phyloP scores from a whole-genome alignment of 1,140 invertebrate genomes.

The Ectropis grisescens region DNA sequence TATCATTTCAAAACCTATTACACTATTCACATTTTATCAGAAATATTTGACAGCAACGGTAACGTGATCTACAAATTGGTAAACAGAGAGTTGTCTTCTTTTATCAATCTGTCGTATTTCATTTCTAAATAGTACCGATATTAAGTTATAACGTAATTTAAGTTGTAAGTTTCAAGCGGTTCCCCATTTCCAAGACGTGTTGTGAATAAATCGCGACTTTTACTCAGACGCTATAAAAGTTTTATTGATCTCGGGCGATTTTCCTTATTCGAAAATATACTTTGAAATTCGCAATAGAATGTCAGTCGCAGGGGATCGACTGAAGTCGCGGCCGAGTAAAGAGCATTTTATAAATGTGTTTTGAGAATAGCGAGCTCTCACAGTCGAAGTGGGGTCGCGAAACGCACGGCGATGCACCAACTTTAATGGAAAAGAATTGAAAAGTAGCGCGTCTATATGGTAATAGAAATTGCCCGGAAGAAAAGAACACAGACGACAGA shows the following conservation, averaged over 20 bases:
- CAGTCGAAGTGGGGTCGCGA: conserved; percentile 29
- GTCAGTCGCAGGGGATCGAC: conserved; percentile 45
- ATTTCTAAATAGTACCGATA: too few relatives aligned
- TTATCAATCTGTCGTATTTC: too few relatives aligned
- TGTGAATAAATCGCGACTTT: too few relatives aligned
- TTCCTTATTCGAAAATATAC: conserved; percentile 49
- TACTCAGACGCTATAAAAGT: conserved; percentile 25
- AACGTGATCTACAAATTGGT: background rate
- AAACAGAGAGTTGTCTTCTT: background rate
- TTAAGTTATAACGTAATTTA: too few relatives aligned
- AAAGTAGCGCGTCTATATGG: conserved; percentile 69
- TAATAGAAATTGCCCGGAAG: conserved; percentile 69
- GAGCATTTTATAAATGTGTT: conserved; percentile 67
- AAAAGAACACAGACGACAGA: conserved; percentile 61
- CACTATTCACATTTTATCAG: conserved; percentile 1
- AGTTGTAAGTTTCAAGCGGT: too few relatives aligned
- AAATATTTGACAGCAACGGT: conserved; percentile 4
- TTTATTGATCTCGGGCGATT: conserved; percentile 43
- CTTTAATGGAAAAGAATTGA: conserved; percentile 71
- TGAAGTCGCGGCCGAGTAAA: conserved; percentile 47
- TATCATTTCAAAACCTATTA: conserved; percentile 4
- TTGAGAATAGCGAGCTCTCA: conserved; percentile 34
- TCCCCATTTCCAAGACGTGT: too few relatives aligned
- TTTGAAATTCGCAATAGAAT: conserved; percentile 56
- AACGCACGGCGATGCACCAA: conserved; percentile 61